These are phyloP conservation scores for Melieria picta DNA, from an alignment of 2,888 invertebrate genomes.

Conservation along the genomic window DNA sequence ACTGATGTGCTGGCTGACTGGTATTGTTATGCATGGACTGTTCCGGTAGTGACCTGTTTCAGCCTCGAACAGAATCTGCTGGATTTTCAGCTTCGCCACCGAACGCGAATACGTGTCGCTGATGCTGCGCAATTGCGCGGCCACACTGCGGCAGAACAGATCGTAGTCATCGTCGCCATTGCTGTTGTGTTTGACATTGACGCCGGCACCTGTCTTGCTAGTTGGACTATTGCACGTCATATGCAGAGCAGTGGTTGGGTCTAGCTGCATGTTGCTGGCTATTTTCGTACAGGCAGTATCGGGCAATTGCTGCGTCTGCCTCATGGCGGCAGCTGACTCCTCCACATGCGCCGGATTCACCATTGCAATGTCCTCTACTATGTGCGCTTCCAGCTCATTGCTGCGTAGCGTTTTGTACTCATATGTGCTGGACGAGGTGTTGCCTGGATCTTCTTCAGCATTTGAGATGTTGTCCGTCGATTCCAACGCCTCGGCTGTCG, in stretches of 20 bases:
- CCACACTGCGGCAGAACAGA: conserved; percentile 48
- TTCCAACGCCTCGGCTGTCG: not conserved
- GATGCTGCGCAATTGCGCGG: conserved; percentile 46
- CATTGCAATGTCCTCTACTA: conserved; percentile 9
- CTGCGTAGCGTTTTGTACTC: conserved; percentile 20
- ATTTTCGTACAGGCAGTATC: conserved; percentile 7
- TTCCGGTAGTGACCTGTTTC: conserved; percentile 48
- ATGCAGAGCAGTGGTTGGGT: not conserved
- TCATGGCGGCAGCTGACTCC: not conserved
- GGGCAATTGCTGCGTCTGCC: no score
- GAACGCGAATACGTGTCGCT: conserved; percentile 48
- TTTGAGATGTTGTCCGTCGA: conserved; percentile 1
- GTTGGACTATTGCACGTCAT: no score
- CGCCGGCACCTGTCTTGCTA: no score
- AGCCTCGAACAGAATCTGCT: conserved; percentile 51
- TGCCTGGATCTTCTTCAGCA: conserved; percentile 14
- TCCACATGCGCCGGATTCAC: conserved; percentile 4
- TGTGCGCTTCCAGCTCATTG: not conserved
- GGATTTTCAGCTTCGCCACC: conserved; percentile 52
- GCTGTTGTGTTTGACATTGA: not conserved
- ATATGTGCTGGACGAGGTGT: conserved; percentile 10
- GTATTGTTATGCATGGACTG: conserved; percentile 26
- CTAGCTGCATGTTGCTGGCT: not conserved
- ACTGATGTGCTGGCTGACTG: not conserved
- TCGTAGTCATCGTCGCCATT: conserved; percentile 44